Percentiles rank a stretch among this genome's conserved stretches.
phyloP scores from a whole-genome alignment of 1,140 invertebrate species.

The Oedothorax gibbosus region DNA sequence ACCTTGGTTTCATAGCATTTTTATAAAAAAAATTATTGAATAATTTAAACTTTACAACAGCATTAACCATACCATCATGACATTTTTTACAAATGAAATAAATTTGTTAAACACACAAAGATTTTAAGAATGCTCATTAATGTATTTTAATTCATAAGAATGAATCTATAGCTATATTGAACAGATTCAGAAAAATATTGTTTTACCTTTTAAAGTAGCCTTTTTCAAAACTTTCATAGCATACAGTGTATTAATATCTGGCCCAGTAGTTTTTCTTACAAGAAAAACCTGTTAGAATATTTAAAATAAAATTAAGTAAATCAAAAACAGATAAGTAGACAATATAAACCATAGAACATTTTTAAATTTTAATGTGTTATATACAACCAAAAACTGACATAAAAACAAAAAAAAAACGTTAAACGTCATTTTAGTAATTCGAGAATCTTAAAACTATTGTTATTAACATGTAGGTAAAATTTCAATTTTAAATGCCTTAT shows the following conservation, averaged over 20 bases:
- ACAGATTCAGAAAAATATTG: background rate
- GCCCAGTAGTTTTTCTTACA: conserved; percentile 91
- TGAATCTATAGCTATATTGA: too few relatives aligned
- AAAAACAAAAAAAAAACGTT: background rate
- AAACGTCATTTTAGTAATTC: background rate
- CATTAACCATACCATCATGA: too few relatives aligned
- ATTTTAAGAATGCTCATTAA: too few relatives aligned
- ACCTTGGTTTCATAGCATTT: too few relatives aligned
- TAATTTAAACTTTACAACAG: too few relatives aligned
- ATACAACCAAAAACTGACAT: too few relatives aligned
- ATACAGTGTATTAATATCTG: conserved; percentile 94
- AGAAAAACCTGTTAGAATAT: conserved; percentile 81
- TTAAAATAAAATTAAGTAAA: background rate
- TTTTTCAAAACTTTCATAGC: conserved; percentile 99
- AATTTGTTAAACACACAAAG: too few relatives aligned
- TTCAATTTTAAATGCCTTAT: too few relatives aligned
- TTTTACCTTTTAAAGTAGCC: conserved; percentile 93
- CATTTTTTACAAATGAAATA: too few relatives aligned
- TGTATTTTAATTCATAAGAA: too few relatives aligned
- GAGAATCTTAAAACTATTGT: background rate
- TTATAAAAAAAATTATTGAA: too few relatives aligned
- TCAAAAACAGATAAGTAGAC: background rate
- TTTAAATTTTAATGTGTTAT: background rate
- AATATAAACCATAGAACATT: background rate
- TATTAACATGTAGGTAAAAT: too few relatives aligned